Evolutionary conservation across 2,797 vertebrate species (phyloP).

Genomic region (Thunnus albacares): DNA sequence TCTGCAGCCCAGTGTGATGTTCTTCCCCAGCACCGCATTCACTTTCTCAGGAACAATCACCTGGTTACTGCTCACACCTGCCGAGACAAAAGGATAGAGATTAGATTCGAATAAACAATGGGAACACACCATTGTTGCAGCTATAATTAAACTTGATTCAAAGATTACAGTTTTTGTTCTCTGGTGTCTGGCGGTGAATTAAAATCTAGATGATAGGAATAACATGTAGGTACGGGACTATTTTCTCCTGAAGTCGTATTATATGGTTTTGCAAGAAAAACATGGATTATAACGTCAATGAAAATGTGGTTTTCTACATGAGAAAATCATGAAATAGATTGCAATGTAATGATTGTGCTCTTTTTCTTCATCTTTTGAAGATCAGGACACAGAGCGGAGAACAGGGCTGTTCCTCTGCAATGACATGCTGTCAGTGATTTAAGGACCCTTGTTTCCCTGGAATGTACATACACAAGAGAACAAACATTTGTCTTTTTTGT

Average conservation of each 20-base stretch:
- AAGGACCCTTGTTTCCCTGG: too few species aligned
- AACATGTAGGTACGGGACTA: not conserved
- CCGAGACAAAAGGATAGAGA: conserved; percentile 42
- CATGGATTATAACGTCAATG: too few species aligned
- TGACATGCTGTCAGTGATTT: too few species aligned
- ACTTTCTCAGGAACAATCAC: conserved; percentile 90
- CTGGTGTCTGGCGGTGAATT: conserved; percentile 21
- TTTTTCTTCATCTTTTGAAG: not conserved
- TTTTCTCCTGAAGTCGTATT: not conserved
- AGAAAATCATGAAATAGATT: not conserved
- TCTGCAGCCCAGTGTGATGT: conserved; percentile 93
- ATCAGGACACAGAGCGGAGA: too few species aligned
- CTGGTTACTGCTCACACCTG: conserved; percentile 92
- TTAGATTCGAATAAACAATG: conserved; percentile 27
- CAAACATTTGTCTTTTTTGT: too few species aligned
- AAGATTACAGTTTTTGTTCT: conserved; percentile 28
- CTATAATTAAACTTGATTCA: conserved; percentile 37
- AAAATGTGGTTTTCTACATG: too few species aligned
- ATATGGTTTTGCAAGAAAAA: not conserved
- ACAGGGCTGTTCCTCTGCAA: too few species aligned
- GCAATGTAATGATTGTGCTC: not conserved
- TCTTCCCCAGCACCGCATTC: conserved; percentile 94
- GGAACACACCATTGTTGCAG: conserved; percentile 7
- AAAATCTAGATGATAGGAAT: conserved; percentile 6
- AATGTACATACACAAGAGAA: too few species aligned